A percentile compares a stretch with the other conserved stretches of the same genome.
phyloP scores from a whole-genome alignment of 2,113 vertebrate genomes.

The Onychostruthus taczanowskii region DNA sequence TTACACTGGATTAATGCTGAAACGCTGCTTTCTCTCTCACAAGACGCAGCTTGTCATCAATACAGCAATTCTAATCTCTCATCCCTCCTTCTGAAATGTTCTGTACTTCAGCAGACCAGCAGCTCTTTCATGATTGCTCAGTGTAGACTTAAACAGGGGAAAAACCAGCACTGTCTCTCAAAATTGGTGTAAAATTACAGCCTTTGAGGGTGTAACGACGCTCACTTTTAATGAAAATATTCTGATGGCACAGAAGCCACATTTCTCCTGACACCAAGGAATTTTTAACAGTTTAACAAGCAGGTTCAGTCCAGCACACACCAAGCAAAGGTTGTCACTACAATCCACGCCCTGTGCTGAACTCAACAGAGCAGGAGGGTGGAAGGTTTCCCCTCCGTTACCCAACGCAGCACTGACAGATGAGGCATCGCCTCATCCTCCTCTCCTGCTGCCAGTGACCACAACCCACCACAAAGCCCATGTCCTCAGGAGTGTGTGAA shows the following conservation, averaged over 20 bases:
- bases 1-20: not conserved
- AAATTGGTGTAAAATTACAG: not conserved
- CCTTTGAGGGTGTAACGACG: not conserved
- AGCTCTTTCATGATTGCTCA: not conserved
- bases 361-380: fast-evolving
- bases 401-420: fast-evolving
- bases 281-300: not conserved
- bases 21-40: not conserved
- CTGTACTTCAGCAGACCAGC: not conserved
- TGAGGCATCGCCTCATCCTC: fast-evolving
- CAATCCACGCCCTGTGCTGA: fast-evolving
- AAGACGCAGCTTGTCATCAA: not conserved
- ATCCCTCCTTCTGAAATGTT: not conserved
- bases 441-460: not conserved
- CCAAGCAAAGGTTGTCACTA: not conserved
- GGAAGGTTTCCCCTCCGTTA: not conserved
- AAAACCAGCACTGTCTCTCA: not conserved
- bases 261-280: not conserved
- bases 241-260: fast-evolving
- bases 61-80: not conserved
- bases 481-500: fast-evolving
- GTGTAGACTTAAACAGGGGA: fast-evolving
- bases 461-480: not conserved
- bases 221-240: not conserved
- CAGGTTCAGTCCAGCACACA: no score